A percentile compares a stretch with the other conserved stretches of the same genome.
These are phyloP conservation scores for Ceratitis capitata DNA, from an alignment of 1,140 invertebrate species.

Conservation along the genomic window DNA sequence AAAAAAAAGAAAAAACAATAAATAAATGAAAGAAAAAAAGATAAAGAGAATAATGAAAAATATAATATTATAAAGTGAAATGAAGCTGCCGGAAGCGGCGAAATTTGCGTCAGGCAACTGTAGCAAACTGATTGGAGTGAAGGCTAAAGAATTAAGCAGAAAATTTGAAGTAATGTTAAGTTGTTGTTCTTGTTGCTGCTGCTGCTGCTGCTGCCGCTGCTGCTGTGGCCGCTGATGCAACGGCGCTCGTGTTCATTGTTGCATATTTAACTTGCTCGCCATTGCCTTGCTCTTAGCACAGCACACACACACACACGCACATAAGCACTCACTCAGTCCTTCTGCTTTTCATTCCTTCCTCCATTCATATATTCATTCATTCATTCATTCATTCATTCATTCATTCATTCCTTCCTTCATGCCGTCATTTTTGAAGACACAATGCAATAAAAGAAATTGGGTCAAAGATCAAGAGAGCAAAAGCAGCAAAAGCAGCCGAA, in stretches of 20 bases:
- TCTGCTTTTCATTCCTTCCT: not conserved
- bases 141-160: conserved; percentile 19
- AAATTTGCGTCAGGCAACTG: conserved; percentile 14
- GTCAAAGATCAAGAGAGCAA: conserved; percentile 42
- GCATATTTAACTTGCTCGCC: conserved; percentile 14
- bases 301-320: not conserved
- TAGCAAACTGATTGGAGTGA: not conserved
- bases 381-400: not conserved
- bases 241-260: not conserved
- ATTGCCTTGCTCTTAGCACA: not conserved
- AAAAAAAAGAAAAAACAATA: not conserved
- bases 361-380: not conserved
- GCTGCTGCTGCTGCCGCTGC: not conserved
- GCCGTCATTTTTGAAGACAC: conserved; percentile 24
- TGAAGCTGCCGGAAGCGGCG: conserved; percentile 24
- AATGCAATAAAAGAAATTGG: conserved; percentile 39
- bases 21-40: not conserved
- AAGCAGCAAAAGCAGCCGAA: too few species aligned
- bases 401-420: conserved; percentile 3
- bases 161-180: not conserved
- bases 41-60: not conserved
- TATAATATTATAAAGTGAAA: conserved; percentile 12
- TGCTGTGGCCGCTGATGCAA: not conserved
- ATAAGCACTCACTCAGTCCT: not conserved
- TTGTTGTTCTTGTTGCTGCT: not conserved